These are phyloP conservation scores for Amorpha juglandis DNA, from an alignment of 2,888 invertebrate species.

Conservation along the genomic window DNA sequence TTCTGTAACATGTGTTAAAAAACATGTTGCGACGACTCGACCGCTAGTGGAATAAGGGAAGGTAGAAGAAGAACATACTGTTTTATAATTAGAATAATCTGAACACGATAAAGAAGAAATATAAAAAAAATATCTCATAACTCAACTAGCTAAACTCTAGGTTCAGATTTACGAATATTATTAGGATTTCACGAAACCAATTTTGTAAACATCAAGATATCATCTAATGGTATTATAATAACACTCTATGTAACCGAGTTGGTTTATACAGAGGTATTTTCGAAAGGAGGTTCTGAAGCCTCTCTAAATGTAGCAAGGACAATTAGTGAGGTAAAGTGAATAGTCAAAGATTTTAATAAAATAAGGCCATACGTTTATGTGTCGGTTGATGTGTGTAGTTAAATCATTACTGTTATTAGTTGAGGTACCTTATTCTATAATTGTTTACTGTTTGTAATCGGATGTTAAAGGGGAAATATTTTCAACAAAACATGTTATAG, in stretches of 20 bases:
- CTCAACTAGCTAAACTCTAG: neutral
- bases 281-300: constrained; percentile 56
- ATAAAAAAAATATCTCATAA: neutral
- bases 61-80: too few species aligned
- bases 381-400: neutral
- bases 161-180: neutral
- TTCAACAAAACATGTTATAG: neutral
- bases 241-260: constrained; percentile 10
- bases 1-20: too few species aligned
- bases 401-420: neutral
- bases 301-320: constrained; percentile 67
- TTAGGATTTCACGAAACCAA: constrained; percentile 6
- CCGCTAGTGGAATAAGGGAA: too few species aligned
- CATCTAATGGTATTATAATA: constrained; percentile 25
- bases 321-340: constrained; percentile 27
- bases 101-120: too few species aligned
- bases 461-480: neutral
- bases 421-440: neutral
- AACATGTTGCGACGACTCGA: too few species aligned
- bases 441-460: too few species aligned
- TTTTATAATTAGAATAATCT: too few species aligned
- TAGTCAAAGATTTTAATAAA: constrained; percentile 25
- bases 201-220: constrained; percentile 22
- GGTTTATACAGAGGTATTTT: constrained; percentile 56
- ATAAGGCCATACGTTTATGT: constrained; percentile 20